Evolutionary conservation across 2,797 vertebrate genomes (phyloP).

Genomic region (Distichodus sexfasciatus): DNA sequence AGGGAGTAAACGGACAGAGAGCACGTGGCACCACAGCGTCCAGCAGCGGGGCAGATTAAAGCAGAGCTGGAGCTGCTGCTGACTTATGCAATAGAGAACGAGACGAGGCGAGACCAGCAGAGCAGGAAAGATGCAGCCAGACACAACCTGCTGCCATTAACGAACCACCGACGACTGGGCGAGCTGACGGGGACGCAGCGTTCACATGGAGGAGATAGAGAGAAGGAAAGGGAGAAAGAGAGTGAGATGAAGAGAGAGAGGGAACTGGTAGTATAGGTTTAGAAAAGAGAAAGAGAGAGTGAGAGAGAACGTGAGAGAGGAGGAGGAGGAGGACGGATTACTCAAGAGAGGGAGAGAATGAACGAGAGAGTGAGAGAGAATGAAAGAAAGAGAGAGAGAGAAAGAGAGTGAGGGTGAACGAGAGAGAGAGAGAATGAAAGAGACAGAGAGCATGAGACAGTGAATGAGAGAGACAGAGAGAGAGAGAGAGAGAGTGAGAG

Average conservation of each 20-base stretch:
- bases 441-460: background rate
- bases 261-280: too few species aligned
- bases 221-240: background rate
- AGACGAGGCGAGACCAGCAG: conserved; percentile 41
- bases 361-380: conserved; percentile 23
- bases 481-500: conserved; percentile 54
- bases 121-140: conserved; percentile 51
- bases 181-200: conserved; percentile 2
- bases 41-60: conserved; percentile 32
- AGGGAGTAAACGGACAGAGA: background rate
- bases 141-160: conserved; percentile 59
- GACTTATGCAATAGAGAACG: conserved; percentile 58
- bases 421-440: too few species aligned
- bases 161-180: conserved; percentile 47
- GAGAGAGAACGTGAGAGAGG: too few species aligned
- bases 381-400: conserved; percentile 49
- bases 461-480: conserved; percentile 50
- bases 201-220: background rate
- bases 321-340: conserved; percentile 53
- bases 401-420: conserved; percentile 29
- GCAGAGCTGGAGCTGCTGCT: background rate
- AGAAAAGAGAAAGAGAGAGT: too few species aligned
- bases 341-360: too few species aligned
- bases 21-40: conserved; percentile 1
- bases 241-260: background rate